Conservation (phyloP, 2,113 vertebrate species). For the Miniopterus natalensis region DNA sequence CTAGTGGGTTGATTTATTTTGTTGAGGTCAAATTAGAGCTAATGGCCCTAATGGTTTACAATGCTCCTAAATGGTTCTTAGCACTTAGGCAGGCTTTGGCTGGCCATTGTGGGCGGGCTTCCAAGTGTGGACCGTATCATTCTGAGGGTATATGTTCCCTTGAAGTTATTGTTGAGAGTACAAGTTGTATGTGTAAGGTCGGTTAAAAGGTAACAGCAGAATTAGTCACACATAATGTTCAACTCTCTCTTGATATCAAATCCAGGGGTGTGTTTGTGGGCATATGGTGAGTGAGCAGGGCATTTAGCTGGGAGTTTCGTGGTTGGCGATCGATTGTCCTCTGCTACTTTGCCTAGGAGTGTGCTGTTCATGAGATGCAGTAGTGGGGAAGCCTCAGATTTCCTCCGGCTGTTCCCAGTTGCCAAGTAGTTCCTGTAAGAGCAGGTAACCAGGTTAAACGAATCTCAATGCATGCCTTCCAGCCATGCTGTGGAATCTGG, state of each 20-base stretch:
- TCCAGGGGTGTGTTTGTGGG: background rate
- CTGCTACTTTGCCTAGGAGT: background rate
- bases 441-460: conserved; percentile 71
- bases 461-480: conserved; percentile 65
- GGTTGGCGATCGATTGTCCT: background rate
- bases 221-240: conserved; percentile 32
- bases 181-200: background rate
- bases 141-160: conserved; percentile 57
- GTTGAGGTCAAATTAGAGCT: conserved; percentile 84
- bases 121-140: conserved; percentile 75
- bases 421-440: conserved; percentile 68
- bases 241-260: conserved; percentile 3
- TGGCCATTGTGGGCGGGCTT: conserved; percentile 72
- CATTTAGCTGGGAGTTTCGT: background rate
- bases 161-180: conserved; percentile 36
- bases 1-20: conserved; percentile 82
- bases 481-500: conserved; percentile 60
- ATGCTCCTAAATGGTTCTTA: conserved; percentile 84
- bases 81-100: conserved; percentile 79
- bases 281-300: background rate
- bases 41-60: conserved; percentile 85
- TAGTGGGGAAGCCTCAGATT: background rate
- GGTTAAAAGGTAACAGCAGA: conserved; percentile 57
- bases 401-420: conserved; percentile 39
- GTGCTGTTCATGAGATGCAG: background rate